A percentile compares a stretch with the other conserved stretches of the same genome.
Conservation (phyloP, 2,113 vertebrate genomes). For the Hyperopisus bebe region DNA sequence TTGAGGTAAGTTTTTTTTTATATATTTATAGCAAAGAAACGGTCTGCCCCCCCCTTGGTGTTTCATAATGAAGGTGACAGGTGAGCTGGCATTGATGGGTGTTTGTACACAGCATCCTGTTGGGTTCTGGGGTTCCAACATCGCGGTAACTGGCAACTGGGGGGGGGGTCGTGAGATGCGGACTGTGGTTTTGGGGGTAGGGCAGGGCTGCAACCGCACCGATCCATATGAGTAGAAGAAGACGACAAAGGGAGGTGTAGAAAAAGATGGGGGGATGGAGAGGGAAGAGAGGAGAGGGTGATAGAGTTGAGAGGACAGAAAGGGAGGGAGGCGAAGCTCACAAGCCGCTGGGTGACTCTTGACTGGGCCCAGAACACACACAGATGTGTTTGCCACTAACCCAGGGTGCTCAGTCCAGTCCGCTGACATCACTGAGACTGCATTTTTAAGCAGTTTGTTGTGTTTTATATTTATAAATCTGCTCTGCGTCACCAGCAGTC, state of each 20-base stretch:
- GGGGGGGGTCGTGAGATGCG: too few species aligned
- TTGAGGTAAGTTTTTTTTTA: too few species aligned
- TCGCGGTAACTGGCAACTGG: background rate
- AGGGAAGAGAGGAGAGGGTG: background rate
- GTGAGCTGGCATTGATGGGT: background rate
- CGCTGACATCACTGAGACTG: background rate
- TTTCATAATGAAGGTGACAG: slow-evolving; percentile 24
- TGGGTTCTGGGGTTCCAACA: background rate
- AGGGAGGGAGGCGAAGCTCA: background rate
- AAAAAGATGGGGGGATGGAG: background rate
- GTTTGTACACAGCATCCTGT: background rate
- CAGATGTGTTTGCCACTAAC: background rate
- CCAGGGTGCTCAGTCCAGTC: background rate
- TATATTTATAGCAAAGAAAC: background rate
- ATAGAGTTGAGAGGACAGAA: background rate
- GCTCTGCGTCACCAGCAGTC: background rate
- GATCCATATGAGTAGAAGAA: background rate
- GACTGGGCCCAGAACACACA: background rate
- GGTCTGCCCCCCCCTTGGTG: background rate
- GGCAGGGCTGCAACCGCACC: too few species aligned
- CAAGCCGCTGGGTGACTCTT: background rate
- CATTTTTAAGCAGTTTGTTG: background rate
- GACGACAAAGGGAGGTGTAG: background rate
- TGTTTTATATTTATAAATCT: background rate
- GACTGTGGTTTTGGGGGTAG: too few species aligned